Conservation (phyloP, 2,113 vertebrate species). For the Eleginops maclovinus region DNA sequence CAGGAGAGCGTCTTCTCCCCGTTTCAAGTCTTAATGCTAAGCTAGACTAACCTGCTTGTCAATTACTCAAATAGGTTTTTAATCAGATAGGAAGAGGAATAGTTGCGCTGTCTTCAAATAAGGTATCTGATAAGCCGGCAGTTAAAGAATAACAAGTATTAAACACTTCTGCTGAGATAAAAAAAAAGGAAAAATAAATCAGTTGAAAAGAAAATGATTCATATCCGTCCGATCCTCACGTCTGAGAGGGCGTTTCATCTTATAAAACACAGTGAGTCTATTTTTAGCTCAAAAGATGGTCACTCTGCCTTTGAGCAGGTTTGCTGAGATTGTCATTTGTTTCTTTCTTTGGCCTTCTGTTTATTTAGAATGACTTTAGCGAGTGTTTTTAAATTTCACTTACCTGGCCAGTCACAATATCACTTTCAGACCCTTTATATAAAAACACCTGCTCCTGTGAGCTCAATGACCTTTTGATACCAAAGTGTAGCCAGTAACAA, state of each 20-base stretch:
- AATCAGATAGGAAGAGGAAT: neutral
- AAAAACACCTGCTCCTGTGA: neutral
- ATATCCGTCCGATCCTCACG: slow-evolving; percentile 3
- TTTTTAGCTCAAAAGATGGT: slow-evolving; percentile 37
- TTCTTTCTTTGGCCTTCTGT: neutral
- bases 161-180: slow-evolving; percentile 13
- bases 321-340: neutral
- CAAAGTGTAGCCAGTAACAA: neutral
- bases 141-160: neutral
- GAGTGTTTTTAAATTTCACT: neutral
- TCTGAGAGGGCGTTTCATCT: slow-evolving; percentile 20
- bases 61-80: neutral
- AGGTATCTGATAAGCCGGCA: neutral
- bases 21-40: neutral
- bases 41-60: neutral
- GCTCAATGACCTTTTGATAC: neutral
- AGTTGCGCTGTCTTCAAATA: neutral
- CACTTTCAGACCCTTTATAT: neutral
- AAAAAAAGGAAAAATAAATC: slow-evolving; percentile 13
- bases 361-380: neutral
- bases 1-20: neutral
- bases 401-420: neutral
- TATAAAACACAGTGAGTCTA: slow-evolving; percentile 11
- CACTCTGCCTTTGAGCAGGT: neutral
- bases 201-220: slow-evolving; percentile 9